Evolutionary conservation across 1,140 invertebrate species (phyloP).

Genomic region (Bursaphelenchus mucronatus): DNA sequence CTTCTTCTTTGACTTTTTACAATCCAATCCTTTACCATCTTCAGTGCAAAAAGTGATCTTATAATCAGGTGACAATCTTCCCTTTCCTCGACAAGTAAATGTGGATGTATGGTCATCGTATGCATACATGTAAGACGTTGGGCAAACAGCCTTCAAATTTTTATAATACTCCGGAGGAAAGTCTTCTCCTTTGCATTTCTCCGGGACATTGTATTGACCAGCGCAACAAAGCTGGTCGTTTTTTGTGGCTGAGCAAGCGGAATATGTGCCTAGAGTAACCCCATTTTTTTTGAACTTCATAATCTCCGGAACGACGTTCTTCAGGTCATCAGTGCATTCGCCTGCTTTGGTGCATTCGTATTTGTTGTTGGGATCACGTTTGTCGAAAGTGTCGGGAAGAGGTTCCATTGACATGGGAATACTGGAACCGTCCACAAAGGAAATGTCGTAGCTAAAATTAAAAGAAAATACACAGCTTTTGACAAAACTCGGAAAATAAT

Average conservation of each 20-base stretch:
- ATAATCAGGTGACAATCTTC: not conserved
- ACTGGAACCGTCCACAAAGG: conserved; percentile 1
- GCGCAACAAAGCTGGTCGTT: not conserved
- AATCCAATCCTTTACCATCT: not conserved
- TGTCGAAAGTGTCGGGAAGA: not conserved
- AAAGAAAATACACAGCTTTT: too few species aligned
- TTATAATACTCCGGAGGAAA: not conserved
- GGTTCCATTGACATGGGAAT: not conserved
- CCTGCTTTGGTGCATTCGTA: not conserved
- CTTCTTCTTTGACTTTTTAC: too few species aligned
- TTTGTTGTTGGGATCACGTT: not conserved
- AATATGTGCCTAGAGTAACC: not conserved
- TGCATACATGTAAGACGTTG: not conserved
- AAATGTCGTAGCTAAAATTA: not conserved
- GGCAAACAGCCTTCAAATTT: not conserved
- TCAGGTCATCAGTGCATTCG: not conserved
- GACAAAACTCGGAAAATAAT: too few species aligned
- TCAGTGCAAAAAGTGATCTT: not conserved
- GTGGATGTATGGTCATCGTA: not conserved
- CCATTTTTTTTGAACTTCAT: conserved; percentile 1
- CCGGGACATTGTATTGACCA: not conserved
- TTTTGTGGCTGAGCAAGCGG: not conserved
- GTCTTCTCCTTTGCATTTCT: not conserved
- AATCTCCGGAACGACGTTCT: not conserved
- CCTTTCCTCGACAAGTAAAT: not conserved